Evolutionary conservation across 2,888 invertebrate species (phyloP).

Genomic region (Creontiades dilutus): DNA sequence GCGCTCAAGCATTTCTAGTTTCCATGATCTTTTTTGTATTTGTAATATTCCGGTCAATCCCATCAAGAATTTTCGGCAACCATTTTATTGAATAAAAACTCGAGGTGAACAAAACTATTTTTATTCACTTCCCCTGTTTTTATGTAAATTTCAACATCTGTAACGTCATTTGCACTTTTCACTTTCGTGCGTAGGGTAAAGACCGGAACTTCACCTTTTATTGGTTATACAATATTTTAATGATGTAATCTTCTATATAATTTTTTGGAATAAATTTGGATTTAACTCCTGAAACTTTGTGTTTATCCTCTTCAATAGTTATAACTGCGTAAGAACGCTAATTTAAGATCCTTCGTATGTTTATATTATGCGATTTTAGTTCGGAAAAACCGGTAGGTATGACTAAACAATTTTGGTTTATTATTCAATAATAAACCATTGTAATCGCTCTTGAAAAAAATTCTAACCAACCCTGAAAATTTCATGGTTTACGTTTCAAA

Average conservation of each 20-base stretch:
- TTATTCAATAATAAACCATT: no score
- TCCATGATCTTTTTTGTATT: conserved; percentile 37
- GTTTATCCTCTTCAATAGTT: background rate
- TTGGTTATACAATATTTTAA: conserved; percentile 33
- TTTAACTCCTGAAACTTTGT: background rate
- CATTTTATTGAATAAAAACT: background rate
- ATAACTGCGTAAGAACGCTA: no score
- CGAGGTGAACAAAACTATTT: background rate
- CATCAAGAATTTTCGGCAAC: background rate
- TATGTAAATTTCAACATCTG: no score
- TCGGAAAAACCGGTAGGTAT: no score
- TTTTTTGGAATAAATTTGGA: conserved; percentile 7
- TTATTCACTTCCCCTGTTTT: background rate
- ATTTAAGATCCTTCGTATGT: no score
- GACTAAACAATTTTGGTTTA: no score
- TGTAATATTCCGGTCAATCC: background rate
- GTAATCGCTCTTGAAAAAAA: no score
- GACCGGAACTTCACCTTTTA: conserved; percentile 46
- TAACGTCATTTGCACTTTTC: background rate
- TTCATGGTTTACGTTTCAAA: no score
- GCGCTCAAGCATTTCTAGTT: conserved; percentile 51
- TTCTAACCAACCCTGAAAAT: no score
- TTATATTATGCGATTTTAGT: no score
- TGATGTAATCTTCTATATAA: background rate
- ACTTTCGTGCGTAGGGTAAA: conserved; percentile 10